Base-by-base conservation (phyloP, 2,888 invertebrate genomes). In the Griposia aprilina region DNA sequence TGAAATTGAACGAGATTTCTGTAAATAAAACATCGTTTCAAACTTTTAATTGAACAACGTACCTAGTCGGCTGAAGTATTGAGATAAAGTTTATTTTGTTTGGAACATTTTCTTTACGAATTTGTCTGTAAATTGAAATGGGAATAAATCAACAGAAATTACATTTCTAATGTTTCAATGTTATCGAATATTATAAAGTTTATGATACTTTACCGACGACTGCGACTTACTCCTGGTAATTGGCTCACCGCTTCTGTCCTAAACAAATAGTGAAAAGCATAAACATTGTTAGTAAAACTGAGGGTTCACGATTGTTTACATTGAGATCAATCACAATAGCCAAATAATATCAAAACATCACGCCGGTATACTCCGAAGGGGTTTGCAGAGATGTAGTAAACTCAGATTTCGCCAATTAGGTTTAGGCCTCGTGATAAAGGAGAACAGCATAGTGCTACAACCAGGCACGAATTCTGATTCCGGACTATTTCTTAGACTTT, bases 11-110 rank as follows among this genome's bases (percentile, higher is more conserved):
- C 45, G 57, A 79, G 60, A 63, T 84, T 57, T 73, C 62, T 71
- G 60, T 79, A 85, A 68, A 79, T 87, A 80, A 76, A 80, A 87
- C 76, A 83, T 78, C 36, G 23, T 62, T 80, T 59, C 62, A 30
- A 87, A 87, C 76, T 87, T 86, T 78, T 86, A 87, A 87, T 85
- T 87, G 77, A 83, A 85, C 72, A 83, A 85, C 85, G 81, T 81
- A 83, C 69, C 65, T 80, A 80, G 48, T 80, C 50, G 36, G 57
- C 60, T 70, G 59, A 83, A 83, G 78, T 59, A 70, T 52, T 50
- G 79, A 50, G 68, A 67, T 75, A 75, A 84, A 82, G 57, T 80
- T 74, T 71, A 66, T 67, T 71, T 84, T 71, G 75, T 81, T 81
- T 80, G 6, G 6, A 81, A 65, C 48, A 70, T 70, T 81, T 75